Conservation (phyloP, 2,888 invertebrate species). For the Amblyjoppa proteus region DNA sequence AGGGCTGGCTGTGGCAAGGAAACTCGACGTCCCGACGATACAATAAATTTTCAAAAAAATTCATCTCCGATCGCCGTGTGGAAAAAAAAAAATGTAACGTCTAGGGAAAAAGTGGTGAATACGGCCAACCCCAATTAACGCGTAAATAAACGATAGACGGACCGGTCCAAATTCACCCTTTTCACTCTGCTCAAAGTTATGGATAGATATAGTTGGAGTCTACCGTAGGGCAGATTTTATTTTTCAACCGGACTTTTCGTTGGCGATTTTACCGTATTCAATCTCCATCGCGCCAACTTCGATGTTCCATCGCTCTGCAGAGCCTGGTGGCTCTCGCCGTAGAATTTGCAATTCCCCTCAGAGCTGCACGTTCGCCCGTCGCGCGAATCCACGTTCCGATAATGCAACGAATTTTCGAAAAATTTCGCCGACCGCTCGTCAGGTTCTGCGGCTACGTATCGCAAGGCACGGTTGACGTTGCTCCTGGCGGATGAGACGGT, state of each 20-base stretch:
- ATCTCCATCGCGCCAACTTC: constrained; percentile 1
- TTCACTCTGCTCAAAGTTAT: too few relatives aligned
- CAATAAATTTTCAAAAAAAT: too few relatives aligned
- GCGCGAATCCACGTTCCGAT: constrained; percentile 23
- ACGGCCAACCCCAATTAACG: too few relatives aligned
- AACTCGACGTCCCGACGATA: too few relatives aligned
- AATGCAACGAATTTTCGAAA: constrained; percentile 56
- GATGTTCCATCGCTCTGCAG: constrained; percentile 19
- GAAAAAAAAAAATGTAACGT: too few relatives aligned
- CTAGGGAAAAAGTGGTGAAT: too few relatives aligned
- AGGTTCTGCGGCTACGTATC: constrained; percentile 37
- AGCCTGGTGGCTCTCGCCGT: constrained; percentile 41
- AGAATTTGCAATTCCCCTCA: constrained; percentile 58
- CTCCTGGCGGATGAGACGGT: constrained; percentile 2
- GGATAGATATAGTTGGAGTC: not conserved
- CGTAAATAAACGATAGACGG: too few relatives aligned
- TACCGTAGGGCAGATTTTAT: not conserved
- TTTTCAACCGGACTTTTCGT: not conserved
- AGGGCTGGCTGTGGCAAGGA: too few relatives aligned
- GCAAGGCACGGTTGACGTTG: constrained; percentile 2
- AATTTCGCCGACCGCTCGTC: constrained; percentile 33
- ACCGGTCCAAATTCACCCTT: too few relatives aligned
- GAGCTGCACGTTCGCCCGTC: not conserved
- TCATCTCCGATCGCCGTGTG: too few relatives aligned
- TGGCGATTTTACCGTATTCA: not conserved